Base-by-base conservation (phyloP, 92 coral and sea anemone species). In the Actinernus sp. region DNA sequence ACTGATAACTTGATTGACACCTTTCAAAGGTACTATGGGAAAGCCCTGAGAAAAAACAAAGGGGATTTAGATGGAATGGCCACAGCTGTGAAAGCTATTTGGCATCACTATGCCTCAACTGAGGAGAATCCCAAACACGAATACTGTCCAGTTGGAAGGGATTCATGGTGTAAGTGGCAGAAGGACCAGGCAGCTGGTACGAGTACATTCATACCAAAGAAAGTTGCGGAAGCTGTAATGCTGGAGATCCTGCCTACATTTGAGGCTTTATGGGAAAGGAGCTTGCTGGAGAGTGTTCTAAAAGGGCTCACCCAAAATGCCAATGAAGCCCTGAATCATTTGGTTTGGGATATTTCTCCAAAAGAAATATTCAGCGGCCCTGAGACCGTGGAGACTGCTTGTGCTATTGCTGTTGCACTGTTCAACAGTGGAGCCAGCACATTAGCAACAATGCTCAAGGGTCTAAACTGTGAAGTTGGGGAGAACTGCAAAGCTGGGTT, bases 11-110 rank as follows among this genome's bases (percentile, higher is more conserved):
- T 27, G 24, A 70, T 79, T 41, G 84, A 76, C 48, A 62, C 51
- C 9, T 36, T 80, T 10, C 87, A 71, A 21, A 74, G 71, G 16
- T 72, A 81, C 49, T 81, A 81, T 71, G 81, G 81, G 26, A 81
- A 57, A 25, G 87, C 75, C 16, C 71, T 71, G 24, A 72, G 87
- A 19, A 23, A 56, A 37, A 81, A 49, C 48, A 81, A 53, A 4
- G 59, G 71, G 31, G 24, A 32, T 30, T 26, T 78, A 7, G 27
- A 68, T 10, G 64, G 31, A 0, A 70, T 70, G 79, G 22, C 71
- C 27, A 50, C 55, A 64, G 77, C 82, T 20, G 70, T 81, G 25
- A 62, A 62, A 81, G 81, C 87, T 1, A 81, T 81, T 9, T 81
- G 81, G 87, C 59, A 72, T 38, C 81, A 81, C 49, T 55, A 10